Conservation (phyloP, 2,113 vertebrate species). For the Progne subis region DNA sequence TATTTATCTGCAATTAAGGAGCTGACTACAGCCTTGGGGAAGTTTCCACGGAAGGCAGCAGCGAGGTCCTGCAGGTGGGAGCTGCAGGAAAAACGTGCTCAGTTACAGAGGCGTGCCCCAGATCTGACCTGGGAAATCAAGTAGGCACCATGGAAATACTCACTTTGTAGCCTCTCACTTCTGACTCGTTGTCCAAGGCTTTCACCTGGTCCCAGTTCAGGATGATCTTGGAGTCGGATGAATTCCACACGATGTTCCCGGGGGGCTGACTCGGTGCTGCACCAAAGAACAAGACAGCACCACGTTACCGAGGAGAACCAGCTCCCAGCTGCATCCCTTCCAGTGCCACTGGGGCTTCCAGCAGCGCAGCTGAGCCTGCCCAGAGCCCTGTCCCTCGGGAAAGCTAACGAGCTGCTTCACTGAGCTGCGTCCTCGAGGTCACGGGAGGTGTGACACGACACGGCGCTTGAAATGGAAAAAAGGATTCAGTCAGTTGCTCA, state of each 20-base stretch:
- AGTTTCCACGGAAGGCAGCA: neutral
- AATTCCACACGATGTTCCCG: slow-evolving; percentile 94
- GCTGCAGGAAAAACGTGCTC: neutral
- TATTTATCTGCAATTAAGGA: slow-evolving; percentile 7
- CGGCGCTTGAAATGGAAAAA: slow-evolving; percentile 22
- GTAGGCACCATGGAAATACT: neutral
- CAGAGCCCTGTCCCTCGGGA: neutral
- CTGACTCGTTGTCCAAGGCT: slow-evolving; percentile 95
- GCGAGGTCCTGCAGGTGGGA: neutral
- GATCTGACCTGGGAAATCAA: neutral
- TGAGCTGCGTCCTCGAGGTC: slow-evolving; percentile 50
- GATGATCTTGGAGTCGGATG: slow-evolving; percentile 94
- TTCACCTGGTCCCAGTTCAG: slow-evolving; percentile 98
- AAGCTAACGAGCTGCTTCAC: slow-evolving; percentile 49
- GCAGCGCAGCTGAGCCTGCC: neutral
- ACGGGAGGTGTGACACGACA: slow-evolving; percentile 33
- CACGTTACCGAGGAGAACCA: neutral
- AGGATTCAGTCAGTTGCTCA: slow-evolving; percentile 44
- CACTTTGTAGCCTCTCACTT: slow-evolving; percentile 98
- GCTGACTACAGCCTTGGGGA: neutral
- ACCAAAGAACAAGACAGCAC: neutral
- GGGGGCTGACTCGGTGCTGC: slow-evolving; percentile 94
- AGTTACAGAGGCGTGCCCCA: fast-evolving
- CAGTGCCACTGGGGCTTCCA: neutral
- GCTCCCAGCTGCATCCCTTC: neutral